Base-by-base conservation (phyloP, 2,797 vertebrate species). In the Catharus ustulatus region DNA sequence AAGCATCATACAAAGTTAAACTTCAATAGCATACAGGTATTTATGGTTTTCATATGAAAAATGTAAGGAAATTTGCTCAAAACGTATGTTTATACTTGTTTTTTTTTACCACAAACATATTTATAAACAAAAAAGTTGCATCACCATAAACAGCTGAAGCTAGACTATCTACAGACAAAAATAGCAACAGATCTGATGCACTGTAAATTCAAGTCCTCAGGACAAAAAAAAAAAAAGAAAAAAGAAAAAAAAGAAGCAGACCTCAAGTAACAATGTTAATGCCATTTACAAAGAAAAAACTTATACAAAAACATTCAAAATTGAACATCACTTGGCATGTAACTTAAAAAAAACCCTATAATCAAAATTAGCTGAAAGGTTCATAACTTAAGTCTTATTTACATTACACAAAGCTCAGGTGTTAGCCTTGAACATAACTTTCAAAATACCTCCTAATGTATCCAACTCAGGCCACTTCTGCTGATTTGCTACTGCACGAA, bases 121-220 rank as follows among this genome's bases (percentile, higher is more conserved):
- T 98, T 98, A 98, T 98, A 98, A 98, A 98, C 98, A 93, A 98
- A 98, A 98, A 98, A 96, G 97, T 98, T 98, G 96, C 97, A 98
- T 98, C 98, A 98, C 98, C 98, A 98, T 98, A 98, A 99, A 98
- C 98, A 98, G 97, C 97, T 98, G 98, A 99, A 99, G 98, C 98
- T 98, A 99, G 98, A 99, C 98, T 98, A 99, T 98, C 98, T 99
- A 99, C 98, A 99, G 98, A 99, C 98, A 98, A 98, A 99, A 99
- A 98, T 96, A 98, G 98, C 98, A 99, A 99, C 98, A 98, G 97
- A 99, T 98, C 95, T 97, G 98, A 99, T 99, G 98, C 98, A 98
- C 98, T 98, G 98, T 98, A 99, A 99, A 98, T 98, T 99, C 98
- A 98, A 98, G 98, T 98, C 98, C 98, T 97, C 98, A 97, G 98